Conservation (phyloP, 2,113 vertebrate species). For the Neogobius melanostomus region DNA sequence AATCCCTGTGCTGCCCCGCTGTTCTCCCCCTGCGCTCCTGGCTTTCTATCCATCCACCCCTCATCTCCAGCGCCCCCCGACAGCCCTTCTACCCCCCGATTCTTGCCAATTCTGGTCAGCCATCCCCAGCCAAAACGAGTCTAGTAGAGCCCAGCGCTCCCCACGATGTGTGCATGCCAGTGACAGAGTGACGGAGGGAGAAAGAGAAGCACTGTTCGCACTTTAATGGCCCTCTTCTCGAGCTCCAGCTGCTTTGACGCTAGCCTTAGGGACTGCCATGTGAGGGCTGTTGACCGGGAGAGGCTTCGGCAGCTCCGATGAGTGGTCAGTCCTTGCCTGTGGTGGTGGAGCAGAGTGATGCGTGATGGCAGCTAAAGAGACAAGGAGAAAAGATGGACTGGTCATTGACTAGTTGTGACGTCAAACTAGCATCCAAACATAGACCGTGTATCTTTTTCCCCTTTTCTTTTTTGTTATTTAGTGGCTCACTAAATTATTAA, state of each 20-base stretch:
- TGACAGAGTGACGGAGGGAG: slow-evolving; percentile 39
- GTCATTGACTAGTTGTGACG: slow-evolving; percentile 7
- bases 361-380: slow-evolving; percentile 52
- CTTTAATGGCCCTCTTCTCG: slow-evolving; percentile 44
- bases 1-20: slow-evolving; percentile 40
- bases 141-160: slow-evolving; percentile 61
- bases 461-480: too few species aligned
- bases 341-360: slow-evolving; percentile 28
- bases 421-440: neutral
- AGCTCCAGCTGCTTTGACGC: slow-evolving; percentile 41
- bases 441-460: too few species aligned
- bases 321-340: slow-evolving; percentile 45
- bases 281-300: slow-evolving; percentile 29
- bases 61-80: slow-evolving; percentile 20
- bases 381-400: slow-evolving; percentile 33
- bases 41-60: slow-evolving; percentile 32
- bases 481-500: too few species aligned
- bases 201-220: slow-evolving; percentile 54
- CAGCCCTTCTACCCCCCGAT: slow-evolving; percentile 1
- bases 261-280: slow-evolving; percentile 35
- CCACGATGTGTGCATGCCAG: slow-evolving; percentile 59
- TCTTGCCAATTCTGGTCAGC: slow-evolving; percentile 71
- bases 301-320: slow-evolving; percentile 32
- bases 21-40: slow-evolving; percentile 27
- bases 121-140: slow-evolving; percentile 61